A percentile compares a stretch with the other conserved stretches of the same genome.
Evolutionary conservation across 2,797 vertebrate genomes (phyloP).

Genomic region (Catharus ustulatus): DNA sequence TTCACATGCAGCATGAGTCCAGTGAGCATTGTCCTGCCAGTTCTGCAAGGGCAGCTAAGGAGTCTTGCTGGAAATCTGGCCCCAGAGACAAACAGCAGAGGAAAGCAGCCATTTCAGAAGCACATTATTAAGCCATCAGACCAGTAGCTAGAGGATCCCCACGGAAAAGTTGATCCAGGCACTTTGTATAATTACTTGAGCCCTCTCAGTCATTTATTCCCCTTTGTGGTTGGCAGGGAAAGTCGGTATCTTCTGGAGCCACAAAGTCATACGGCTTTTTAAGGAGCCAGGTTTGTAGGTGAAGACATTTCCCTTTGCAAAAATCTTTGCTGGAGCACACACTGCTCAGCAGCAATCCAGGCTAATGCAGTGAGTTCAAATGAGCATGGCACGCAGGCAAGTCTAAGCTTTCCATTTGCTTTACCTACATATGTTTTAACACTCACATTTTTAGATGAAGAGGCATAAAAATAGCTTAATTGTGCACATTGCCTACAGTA

Average conservation of each 20-base stretch:
- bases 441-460: conserved; percentile 52
- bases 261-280: conserved; percentile 47
- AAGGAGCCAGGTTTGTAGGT: conserved; percentile 66
- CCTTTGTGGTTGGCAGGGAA: conserved; percentile 49
- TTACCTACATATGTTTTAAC: conserved; percentile 63
- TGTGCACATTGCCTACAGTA: conserved; percentile 43
- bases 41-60: conserved; percentile 57
- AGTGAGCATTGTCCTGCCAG: conserved; percentile 34
- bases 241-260: conserved; percentile 49
- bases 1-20: not conserved
- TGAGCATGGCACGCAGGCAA: conserved; percentile 6
- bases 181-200: conserved; percentile 51
- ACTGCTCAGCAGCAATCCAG: conserved; percentile 28
- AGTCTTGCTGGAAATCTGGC: conserved; percentile 61
- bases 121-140: conserved; percentile 59
- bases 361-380: conserved; percentile 42
- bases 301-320: conserved; percentile 60
- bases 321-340: conserved; percentile 45
- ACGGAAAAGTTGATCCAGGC: conserved; percentile 46
- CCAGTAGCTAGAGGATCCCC: conserved; percentile 33
- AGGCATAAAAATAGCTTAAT: conserved; percentile 69
- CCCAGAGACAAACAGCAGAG: conserved; percentile 54
- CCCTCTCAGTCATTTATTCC: conserved; percentile 56
- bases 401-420: conserved; percentile 48
- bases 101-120: conserved; percentile 54